Conservation (phyloP, 2,113 vertebrate genomes). For the Myiagra hebetior region DNA sequence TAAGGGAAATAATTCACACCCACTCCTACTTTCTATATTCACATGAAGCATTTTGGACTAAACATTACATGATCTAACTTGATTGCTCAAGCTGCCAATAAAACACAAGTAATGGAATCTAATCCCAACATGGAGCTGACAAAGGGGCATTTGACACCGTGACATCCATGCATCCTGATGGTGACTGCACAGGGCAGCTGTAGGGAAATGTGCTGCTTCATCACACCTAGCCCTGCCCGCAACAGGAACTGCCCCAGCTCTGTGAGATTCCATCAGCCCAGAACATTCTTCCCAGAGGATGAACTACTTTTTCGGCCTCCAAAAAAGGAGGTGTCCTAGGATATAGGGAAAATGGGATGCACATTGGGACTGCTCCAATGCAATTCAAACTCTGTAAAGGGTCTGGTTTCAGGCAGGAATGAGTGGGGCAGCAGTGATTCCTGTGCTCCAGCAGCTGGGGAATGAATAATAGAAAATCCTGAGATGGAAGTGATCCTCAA, state of each 20-base stretch:
- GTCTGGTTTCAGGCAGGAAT: not conserved
- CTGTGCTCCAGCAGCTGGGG: not conserved
- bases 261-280: not conserved
- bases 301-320: not conserved
- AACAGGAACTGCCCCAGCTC: not conserved
- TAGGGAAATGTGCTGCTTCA: not conserved
- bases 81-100: not conserved
- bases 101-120: not conserved
- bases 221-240: not conserved
- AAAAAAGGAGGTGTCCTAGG: not conserved
- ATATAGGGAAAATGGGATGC: not conserved
- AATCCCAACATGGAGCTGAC: not conserved
- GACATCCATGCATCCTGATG: fast-evolving
- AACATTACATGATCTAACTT: not conserved
- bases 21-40: not conserved
- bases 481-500: not conserved
- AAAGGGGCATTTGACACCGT: not conserved
- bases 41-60: not conserved
- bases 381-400: not conserved
- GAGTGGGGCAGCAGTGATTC: fast-evolving
- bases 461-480: not conserved
- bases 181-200: not conserved
- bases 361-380: not conserved
- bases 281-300: not conserved
- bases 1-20: not conserved